Evolutionary conservation across 2,888 invertebrate species (phyloP).

Genomic region (Pristionchus arcanus): DNA sequence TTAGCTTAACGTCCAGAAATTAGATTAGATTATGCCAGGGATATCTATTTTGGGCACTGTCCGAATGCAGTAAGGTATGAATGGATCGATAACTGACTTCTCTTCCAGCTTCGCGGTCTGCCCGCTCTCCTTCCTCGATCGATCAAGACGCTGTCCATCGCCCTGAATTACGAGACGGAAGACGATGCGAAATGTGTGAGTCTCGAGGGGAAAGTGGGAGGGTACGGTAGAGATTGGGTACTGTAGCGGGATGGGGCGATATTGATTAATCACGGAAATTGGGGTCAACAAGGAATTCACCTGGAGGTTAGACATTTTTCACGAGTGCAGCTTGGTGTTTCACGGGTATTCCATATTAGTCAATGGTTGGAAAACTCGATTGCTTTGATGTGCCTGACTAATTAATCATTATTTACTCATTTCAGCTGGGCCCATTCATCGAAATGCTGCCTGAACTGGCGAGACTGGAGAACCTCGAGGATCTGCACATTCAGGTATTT

Average conservation of each 20-base stretch:
- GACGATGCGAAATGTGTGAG: conserved; percentile 47
- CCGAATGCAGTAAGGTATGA: no score
- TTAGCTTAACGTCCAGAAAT: background rate
- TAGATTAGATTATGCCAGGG: no score
- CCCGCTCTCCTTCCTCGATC: conserved; percentile 12
- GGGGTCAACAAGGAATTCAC: no score
- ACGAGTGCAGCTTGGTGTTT: background rate
- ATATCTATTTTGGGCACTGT: background rate
- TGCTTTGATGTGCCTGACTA: background rate
- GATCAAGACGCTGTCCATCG: conserved; percentile 33
- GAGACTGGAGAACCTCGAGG: conserved; percentile 33
- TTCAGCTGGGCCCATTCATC: conserved; percentile 1
- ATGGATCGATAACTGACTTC: background rate
- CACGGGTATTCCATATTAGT: background rate
- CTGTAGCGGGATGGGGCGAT: background rate
- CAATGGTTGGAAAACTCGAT: background rate
- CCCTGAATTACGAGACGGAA: conserved; percentile 38
- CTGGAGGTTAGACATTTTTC: background rate
- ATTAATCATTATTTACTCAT: no score
- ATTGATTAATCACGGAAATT: no score
- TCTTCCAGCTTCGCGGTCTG: conserved; percentile 50
- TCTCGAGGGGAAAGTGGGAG: background rate
- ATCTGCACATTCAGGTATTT: conserved; percentile 27
- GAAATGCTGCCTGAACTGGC: background rate
- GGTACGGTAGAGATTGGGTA: background rate